phyloP scores from a whole-genome alignment of 2,888 invertebrate species.

The Coelopa pilipes region DNA sequence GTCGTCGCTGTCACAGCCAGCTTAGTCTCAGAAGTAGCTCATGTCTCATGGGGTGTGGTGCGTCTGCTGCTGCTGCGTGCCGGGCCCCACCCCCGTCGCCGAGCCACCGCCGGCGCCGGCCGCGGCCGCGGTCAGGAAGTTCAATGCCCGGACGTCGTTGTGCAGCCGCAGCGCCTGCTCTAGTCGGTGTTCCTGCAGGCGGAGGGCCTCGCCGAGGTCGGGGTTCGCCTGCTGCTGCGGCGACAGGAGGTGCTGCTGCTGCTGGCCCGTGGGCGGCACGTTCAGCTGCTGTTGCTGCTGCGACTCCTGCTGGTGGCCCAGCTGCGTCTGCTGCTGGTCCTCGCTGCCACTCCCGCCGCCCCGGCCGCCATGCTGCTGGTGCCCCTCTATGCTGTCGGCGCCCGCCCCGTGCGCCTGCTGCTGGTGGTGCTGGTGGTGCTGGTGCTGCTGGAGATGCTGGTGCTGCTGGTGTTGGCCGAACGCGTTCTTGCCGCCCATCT shows the following conservation, averaged over 20 bases:
- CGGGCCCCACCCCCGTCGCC: conserved; percentile 50
- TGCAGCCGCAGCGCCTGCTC: conserved; percentile 86
- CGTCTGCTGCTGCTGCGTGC: conserved; percentile 63
- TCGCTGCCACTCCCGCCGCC: conserved; percentile 25
- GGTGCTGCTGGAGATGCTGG: conserved; percentile 8
- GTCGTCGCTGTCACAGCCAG: conserved; percentile 26
- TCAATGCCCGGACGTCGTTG: conserved; percentile 81
- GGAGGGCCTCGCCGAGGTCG: conserved; percentile 77
- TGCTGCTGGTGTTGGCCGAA: conserved; percentile 17
- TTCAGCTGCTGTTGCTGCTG: conserved; percentile 25
- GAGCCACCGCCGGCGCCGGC: conserved; percentile 30
- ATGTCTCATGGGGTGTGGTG: conserved; percentile 79
- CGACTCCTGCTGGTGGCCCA: neutral
- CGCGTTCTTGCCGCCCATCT: conserved; percentile 24
- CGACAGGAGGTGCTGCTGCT: conserved; percentile 29
- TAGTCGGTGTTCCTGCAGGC: conserved; percentile 81
- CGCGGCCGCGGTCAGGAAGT: conserved; percentile 72
- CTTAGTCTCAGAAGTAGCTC: conserved; percentile 74
- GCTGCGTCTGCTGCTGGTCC: conserved; percentile 1
- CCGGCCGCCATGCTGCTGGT: conserved; percentile 42
- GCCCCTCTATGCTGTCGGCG: conserved; percentile 6
- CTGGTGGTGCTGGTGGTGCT: conserved; percentile 15
- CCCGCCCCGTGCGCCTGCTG: conserved; percentile 26
- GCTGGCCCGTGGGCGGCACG: conserved; percentile 42
- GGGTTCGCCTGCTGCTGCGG: conserved; percentile 71